A percentile compares a stretch with the other conserved stretches of the same genome.
These are phyloP conservation scores for Tenthredo livida DNA, from an alignment of 2,888 invertebrate genomes.

Conservation along the genomic window DNA sequence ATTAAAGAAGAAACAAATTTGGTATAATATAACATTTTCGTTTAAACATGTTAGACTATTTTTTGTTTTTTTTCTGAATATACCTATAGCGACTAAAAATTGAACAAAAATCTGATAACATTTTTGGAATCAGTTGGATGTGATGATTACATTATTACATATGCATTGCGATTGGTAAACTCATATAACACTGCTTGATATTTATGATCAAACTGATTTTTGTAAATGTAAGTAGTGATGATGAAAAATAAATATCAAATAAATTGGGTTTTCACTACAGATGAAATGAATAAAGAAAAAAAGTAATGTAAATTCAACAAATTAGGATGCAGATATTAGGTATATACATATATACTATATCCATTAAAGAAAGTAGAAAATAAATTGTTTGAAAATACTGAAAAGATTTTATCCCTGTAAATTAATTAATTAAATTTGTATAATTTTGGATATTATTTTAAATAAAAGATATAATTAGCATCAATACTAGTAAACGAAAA, in stretches of 20 bases:
- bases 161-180: slow-evolving; percentile 64
- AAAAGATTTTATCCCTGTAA: slow-evolving; percentile 8
- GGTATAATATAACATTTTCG: neutral
- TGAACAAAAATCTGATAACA: neutral
- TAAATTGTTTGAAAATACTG: neutral
- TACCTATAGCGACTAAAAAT: slow-evolving; percentile 16
- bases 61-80: slow-evolving; percentile 19
- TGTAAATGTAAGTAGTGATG: slow-evolving; percentile 14
- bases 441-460: neutral
- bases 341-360: neutral
- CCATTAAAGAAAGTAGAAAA: neutral
- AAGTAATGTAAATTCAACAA: neutral
- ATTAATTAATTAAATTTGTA: neutral
- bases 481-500: neutral
- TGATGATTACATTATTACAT: slow-evolving; percentile 28
- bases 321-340: neutral
- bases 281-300: slow-evolving; percentile 31
- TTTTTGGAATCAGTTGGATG: neutral
- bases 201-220: slow-evolving; percentile 54
- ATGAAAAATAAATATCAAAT: slow-evolving; percentile 55
- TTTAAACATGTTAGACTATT: slow-evolving; percentile 30
- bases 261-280: slow-evolving; percentile 3
- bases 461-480: slow-evolving; percentile 6
- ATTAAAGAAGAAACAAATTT: neutral
- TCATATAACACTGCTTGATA: slow-evolving; percentile 76